Conservation (phyloP, 2,888 invertebrate genomes). For the Torymus aiolomorphi region DNA sequence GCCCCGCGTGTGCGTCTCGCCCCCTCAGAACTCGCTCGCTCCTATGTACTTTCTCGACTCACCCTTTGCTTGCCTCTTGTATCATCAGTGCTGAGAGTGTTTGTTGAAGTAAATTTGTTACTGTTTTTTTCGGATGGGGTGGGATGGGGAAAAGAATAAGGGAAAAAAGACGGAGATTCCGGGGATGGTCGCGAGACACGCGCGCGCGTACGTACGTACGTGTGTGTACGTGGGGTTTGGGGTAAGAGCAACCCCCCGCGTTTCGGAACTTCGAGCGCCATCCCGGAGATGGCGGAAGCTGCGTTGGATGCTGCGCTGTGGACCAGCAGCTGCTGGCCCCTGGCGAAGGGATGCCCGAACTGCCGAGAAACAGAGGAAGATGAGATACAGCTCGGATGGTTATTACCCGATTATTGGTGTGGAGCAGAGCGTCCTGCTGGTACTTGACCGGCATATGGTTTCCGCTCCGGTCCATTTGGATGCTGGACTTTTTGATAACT, state of each 20-base stretch:
- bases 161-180: constrained; percentile 21
- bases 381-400: constrained; percentile 17
- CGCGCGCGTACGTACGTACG: not conserved
- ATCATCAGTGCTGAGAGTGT: not conserved
- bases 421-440: not conserved
- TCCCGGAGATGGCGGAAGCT: constrained; percentile 65
- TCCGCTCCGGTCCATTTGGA: not conserved
- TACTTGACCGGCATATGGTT: constrained; percentile 14
- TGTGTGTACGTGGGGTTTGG: constrained; percentile 53
- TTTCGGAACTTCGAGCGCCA: not conserved
- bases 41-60: too few species aligned
- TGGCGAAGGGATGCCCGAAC: constrained; percentile 59
- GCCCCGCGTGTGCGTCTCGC: not conserved
- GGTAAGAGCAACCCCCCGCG: constrained; percentile 61
- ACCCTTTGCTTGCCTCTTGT: not conserved
- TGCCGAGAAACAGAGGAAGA: not conserved
- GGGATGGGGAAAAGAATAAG: constrained; percentile 37
- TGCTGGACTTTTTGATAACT: not conserved
- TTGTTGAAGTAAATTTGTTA: too few species aligned
- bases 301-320: constrained; percentile 67
- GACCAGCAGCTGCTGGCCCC: constrained; percentile 71
- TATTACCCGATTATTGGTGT: constrained; percentile 40
- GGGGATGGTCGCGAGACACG: constrained; percentile 19
- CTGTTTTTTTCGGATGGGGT: not conserved
- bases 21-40: not conserved